Base-by-base conservation (phyloP, 2,888 invertebrate genomes). In the Oscheius sp. region DNA sequence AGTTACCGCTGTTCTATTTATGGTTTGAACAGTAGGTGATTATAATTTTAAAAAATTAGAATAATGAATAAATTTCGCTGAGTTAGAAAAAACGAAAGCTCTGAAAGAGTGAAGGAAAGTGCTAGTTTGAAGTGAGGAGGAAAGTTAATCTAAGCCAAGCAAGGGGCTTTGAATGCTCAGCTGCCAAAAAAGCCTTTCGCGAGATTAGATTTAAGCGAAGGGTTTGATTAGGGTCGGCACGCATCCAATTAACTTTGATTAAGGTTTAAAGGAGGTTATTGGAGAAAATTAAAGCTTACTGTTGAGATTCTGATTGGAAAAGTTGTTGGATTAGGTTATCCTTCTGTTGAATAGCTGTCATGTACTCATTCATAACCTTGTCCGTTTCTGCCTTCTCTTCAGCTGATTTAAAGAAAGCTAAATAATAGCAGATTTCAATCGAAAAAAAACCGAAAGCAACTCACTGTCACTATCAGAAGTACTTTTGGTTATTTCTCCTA, bases 301-400 rank as follows among this genome's bases (percentile, higher is more conserved):
- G 63, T 39, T 76, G 71, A n/a, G 71, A 70, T 61, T 77, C 77
- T 2, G 72, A 74, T 3, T 68, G 71, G 23, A 75, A 72, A 25
- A 77, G 55, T 33, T 73, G 68, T 46, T 76, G 71, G 8, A 76
- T 72, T n/a, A 76, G 65, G 12, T 64, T 65, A 50, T 75, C 70
- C 46, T 76, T 77, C 57, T 53, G 48, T 33, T 81, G 73, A 37
- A 82, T 73, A 8, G 78, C 74, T 20, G 63, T 71, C 48, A 74
- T 64, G 45, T 79, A 79, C 48, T 78, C 67, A 29, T 72, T 70
- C 77, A 82, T 81, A 39, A 82, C 53, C 27, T 70, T 58, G 64
- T 83, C 80, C 42, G 75, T 82, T 45, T 70, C 69, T 23, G 68
- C 46, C 63, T 82, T 84, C 39, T 83, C 82, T 31, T 79, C 78